Evolutionary conservation across 2,888 invertebrate genomes (phyloP).

Genomic region (Apodemia mormo): DNA sequence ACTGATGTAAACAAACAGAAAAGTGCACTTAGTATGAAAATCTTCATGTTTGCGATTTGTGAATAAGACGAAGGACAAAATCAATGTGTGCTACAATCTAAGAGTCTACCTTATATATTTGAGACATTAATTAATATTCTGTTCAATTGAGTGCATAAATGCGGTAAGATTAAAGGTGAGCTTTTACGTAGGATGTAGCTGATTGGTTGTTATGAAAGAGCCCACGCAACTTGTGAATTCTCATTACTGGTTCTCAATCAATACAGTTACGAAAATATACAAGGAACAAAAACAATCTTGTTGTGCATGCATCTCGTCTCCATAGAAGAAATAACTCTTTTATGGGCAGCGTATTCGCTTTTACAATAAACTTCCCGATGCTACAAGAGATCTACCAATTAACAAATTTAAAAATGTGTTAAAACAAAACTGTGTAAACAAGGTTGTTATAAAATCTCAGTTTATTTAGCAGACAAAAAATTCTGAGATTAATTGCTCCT

Average conservation of each 20-base stretch:
- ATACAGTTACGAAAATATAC: too few species aligned
- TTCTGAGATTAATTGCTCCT: too few species aligned
- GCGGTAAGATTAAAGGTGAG: neutral
- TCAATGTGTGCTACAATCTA: neutral
- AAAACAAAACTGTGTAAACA: too few species aligned
- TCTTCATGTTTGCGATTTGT: neutral
- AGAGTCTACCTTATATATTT: conserved; percentile 8
- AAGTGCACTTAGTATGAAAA: conserved; percentile 17
- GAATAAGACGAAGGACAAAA: neutral
- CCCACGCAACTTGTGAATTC: neutral
- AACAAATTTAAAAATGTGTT: too few species aligned
- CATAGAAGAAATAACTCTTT: too few species aligned
- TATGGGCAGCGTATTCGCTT: too few species aligned
- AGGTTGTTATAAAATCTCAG: too few species aligned
- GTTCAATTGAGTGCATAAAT: conserved; percentile 2
- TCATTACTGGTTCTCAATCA: neutral
- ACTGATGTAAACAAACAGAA: conserved; percentile 16
- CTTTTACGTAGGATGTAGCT: neutral
- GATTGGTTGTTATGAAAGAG: neutral
- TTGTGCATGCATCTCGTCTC: too few species aligned
- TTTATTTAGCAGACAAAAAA: too few species aligned
- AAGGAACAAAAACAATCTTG: too few species aligned
- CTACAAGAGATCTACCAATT: too few species aligned
- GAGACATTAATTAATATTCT: conserved; percentile 2
- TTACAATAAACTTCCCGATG: too few species aligned